Evolutionary conservation across 1,140 invertebrate genomes (phyloP).

Genomic region (Thaumatotibia leucotreta): DNA sequence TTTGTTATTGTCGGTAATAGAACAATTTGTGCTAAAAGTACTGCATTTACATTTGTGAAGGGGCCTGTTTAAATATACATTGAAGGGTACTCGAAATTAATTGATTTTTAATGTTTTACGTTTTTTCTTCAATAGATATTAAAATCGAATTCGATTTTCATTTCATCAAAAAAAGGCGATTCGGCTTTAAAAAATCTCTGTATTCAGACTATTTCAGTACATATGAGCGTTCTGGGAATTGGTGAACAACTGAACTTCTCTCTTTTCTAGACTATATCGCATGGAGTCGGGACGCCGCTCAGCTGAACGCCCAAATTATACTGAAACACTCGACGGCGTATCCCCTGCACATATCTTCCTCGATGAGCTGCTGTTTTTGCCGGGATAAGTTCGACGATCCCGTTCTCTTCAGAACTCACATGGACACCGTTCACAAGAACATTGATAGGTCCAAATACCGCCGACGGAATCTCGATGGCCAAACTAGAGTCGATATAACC

Average conservation of each 20-base stretch:
- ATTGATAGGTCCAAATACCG: not conserved
- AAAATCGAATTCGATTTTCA: too few species aligned
- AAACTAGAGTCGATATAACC: slow-evolving; percentile 9
- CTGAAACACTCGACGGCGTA: slow-evolving; percentile 8
- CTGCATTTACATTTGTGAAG: too few species aligned
- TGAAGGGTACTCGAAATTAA: too few species aligned
- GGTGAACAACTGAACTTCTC: slow-evolving; percentile 11
- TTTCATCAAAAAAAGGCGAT: too few species aligned
- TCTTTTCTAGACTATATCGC: slow-evolving; percentile 12
- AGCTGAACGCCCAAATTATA: slow-evolving; percentile 14
- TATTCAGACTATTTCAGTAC: not conserved
- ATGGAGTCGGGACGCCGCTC: slow-evolving; percentile 3
- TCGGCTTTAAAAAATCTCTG: not conserved
- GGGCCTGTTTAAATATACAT: too few species aligned
- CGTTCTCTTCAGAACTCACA: not conserved
- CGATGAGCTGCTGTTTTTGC: slow-evolving; percentile 1
- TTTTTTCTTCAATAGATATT: too few species aligned
- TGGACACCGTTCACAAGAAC: not conserved
- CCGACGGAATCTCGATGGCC: not conserved
- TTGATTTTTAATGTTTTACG: too few species aligned
- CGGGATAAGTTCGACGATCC: not conserved
- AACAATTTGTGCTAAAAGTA: not conserved
- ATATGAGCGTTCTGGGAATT: slow-evolving; percentile 7
- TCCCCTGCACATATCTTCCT: not conserved
- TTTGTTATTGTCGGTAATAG: not conserved